Conservation (phyloP, 2,113 vertebrate species). For the Cebus imitator region DNA sequence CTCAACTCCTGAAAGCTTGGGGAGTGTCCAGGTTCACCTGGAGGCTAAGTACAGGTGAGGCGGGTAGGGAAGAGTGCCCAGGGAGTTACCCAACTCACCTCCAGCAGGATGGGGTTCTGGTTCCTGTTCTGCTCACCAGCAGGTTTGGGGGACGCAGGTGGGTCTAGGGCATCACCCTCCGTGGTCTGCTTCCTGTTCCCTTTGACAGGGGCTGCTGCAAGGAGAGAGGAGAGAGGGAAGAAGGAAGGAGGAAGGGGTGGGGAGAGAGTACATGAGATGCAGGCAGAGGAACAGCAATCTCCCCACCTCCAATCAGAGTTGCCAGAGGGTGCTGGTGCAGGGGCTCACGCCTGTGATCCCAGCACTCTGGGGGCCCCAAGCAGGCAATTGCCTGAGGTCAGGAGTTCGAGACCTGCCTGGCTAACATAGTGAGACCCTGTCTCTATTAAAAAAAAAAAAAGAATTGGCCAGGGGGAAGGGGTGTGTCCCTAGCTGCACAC, state of each 20-base stretch:
- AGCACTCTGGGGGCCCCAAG: no score
- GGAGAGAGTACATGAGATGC: not conserved
- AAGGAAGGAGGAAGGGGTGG: no score
- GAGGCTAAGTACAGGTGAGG: not conserved
- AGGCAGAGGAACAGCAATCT: not conserved
- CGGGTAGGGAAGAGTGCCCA: not conserved
- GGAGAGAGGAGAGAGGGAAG: not conserved
- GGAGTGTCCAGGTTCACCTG: not conserved
- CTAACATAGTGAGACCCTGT: no score
- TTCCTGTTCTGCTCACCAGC: slow-evolving; percentile 22
- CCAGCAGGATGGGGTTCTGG: slow-evolving; percentile 37
- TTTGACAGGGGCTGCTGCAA: slow-evolving; percentile 70
- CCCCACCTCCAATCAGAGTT: no score
- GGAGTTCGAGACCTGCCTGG: no score
- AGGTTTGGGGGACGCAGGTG: not conserved
- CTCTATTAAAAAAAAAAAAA: no score
- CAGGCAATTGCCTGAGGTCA: no score
- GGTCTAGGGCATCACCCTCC: slow-evolving; percentile 36
- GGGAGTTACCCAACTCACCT: slow-evolving; percentile 58
- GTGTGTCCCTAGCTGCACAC: not conserved
- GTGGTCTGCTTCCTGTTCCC: slow-evolving; percentile 67
- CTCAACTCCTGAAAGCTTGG: not conserved
- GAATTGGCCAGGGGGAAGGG: not conserved
- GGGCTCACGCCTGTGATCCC: no score
- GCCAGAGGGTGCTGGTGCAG: no score